These are phyloP conservation scores for Bruchidius siliquastri DNA, from an alignment of 2,888 invertebrate species.

Conservation along the genomic window DNA sequence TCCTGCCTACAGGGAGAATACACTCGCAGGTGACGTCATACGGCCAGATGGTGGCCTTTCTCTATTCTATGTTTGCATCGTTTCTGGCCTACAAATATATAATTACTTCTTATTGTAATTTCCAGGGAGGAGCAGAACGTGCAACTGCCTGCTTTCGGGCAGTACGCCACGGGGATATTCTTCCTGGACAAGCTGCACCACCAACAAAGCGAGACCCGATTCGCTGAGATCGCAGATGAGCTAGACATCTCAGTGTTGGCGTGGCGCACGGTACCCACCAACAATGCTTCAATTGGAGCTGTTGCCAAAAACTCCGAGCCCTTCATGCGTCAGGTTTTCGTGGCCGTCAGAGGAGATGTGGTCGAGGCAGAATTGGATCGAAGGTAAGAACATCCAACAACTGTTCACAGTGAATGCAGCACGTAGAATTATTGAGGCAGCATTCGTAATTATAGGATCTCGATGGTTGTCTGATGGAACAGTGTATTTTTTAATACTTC, in stretches of 20 bases:
- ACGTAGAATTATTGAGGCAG: too few relatives aligned
- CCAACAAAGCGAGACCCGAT: constrained; percentile 73
- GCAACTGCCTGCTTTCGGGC: constrained; percentile 78
- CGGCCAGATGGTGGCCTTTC: too few relatives aligned
- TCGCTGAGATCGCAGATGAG: constrained; percentile 74
- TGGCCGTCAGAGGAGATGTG: constrained; percentile 28
- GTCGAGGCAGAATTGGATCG: constrained; percentile 41
- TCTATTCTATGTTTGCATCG: too few relatives aligned
- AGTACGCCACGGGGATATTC: constrained; percentile 95
- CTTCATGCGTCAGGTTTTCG: constrained; percentile 85
- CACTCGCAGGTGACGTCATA: too few relatives aligned
- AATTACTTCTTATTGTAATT: too few relatives aligned
- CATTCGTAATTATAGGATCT: too few relatives aligned
- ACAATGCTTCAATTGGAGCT: constrained; percentile 78
- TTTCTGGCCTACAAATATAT: too few relatives aligned
- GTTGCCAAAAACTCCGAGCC: constrained; percentile 95
- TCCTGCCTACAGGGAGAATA: too few relatives aligned
- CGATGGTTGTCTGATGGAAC: too few relatives aligned
- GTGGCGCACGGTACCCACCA: constrained; percentile 92
- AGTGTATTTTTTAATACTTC: too few relatives aligned
- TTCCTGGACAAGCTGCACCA: constrained; percentile 85
- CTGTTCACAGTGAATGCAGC: too few relatives aligned
- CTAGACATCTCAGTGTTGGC: constrained; percentile 78
- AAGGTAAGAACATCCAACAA: constrained; percentile 10
- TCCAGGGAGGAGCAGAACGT: constrained; percentile 75